Base-by-base conservation (phyloP, 2,113 vertebrate genomes). In the Phrynosoma platyrhinos region DNA sequence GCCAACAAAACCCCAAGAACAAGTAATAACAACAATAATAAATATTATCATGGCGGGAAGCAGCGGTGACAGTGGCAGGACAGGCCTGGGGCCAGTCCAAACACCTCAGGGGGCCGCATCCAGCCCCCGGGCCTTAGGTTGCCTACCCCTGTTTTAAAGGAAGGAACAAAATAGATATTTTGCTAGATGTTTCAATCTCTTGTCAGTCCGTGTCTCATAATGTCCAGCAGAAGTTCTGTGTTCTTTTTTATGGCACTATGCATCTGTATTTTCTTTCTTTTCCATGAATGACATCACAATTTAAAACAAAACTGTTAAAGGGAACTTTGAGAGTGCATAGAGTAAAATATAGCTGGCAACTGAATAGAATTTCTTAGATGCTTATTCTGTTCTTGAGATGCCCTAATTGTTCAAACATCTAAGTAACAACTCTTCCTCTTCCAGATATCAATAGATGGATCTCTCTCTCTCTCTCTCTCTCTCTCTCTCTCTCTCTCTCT, bases 401-500 rank as follows among this genome's bases (percentile, higher is more conserved):
- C 52, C 25, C 36, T 18, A 10, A 58, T 18, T 82, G 40, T 66
- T 52, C 52, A 72, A 12, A 82, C 53, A 72, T 68, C 36, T 42
- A 66, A 74, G 21, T n/a, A 86, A 36, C 62, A 82, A 66, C 12
- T 88, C n/a, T 84, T 36, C 47, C 68, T 52, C 27, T 53, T 83
- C 68, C 52, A 75, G 36, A 36, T 36, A 36, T 58, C 55, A 9
- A 58, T 58, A 9, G 14, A 58, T 58, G 55, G 36, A 36, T 36
- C 36, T 36, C 36, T 36, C 36, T 36, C 36, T 36, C 36, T 36
- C 36, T 36, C 36, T 36, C 36, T 36, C 36, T 36, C 36, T 36
- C 36, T 36, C 36, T 36, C 36, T 36, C 36, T 36, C 36, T 36
- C 36, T 36, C 36, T 36, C 36, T 36, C 36, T 36, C 36, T 36